Conservation (phyloP, 2,113 vertebrate species). For the Euleptes europaea region DNA sequence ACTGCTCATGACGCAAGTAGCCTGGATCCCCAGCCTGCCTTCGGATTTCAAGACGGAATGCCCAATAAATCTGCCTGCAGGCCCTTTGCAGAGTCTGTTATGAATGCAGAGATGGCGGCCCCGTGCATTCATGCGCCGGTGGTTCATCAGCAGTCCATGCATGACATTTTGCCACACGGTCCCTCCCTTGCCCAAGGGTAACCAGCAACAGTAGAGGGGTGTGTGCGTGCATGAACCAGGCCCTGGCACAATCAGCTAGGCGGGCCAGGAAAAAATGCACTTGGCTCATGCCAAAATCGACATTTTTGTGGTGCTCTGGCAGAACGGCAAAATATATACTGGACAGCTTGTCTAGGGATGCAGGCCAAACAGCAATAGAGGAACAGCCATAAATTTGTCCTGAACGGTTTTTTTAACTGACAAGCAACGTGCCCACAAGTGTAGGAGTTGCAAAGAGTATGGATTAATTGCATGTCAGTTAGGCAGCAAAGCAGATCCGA, state of each 20-base stretch:
- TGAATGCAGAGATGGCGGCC: neutral
- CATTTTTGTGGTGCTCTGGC: neutral
- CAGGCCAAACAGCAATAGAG: neutral
- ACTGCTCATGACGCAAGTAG: constrained; percentile 74
- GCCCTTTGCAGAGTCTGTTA: neutral
- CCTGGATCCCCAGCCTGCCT: constrained; percentile 56
- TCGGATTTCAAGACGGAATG: constrained; percentile 14
- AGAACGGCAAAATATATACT: neutral
- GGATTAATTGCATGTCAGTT: too few species aligned
- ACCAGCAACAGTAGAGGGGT: neutral
- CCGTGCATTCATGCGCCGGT: too few species aligned
- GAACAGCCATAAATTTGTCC: neutral
- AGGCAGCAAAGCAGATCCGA: too few species aligned
- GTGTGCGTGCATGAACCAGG: neutral
- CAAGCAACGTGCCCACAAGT: too few species aligned
- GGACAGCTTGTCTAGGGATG: neutral
- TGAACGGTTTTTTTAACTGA: too few species aligned
- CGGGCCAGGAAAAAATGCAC: neutral
- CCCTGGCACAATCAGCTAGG: too few species aligned
- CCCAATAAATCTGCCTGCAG: constrained; percentile 35
- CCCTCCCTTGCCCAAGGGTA: neutral
- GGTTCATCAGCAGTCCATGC: neutral
- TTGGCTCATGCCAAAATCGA: neutral
- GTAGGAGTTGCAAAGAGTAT: too few species aligned
- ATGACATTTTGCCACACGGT: too few species aligned